A percentile compares a stretch with the other conserved stretches of the same genome.
These are phyloP conservation scores for Dendrocopos noguchii DNA, from an alignment of 2,113 vertebrate genomes.

Conservation along the genomic window DNA sequence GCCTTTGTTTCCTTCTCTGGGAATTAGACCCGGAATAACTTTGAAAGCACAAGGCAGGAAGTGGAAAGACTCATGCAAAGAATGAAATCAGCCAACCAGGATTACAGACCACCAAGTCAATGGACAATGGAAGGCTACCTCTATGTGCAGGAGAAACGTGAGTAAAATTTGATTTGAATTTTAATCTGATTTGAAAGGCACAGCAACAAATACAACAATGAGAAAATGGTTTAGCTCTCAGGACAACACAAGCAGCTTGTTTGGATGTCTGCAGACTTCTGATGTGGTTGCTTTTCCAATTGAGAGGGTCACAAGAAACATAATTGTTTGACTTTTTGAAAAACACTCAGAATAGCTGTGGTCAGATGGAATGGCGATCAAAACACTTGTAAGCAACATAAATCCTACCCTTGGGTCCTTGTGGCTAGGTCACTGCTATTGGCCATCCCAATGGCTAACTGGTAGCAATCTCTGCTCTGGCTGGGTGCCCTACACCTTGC, in stretches of 20 bases:
- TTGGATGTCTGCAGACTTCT: not conserved
- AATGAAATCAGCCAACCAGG: slow-evolving; percentile 93
- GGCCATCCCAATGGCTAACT: not conserved
- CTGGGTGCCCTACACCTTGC: not conserved
- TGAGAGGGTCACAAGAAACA: not conserved
- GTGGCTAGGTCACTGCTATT: not conserved
- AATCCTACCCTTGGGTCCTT: not conserved
- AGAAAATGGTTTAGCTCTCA: not conserved
- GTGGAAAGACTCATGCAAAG: slow-evolving; percentile 96
- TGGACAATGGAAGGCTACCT: slow-evolving; percentile 98
- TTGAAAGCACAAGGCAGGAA: slow-evolving; percentile 97
- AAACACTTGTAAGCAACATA: not conserved
- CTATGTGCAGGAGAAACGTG: slow-evolving; percentile 95
- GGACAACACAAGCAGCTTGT: not conserved
- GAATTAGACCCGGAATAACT: slow-evolving; percentile 94
- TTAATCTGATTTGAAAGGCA: not conserved
- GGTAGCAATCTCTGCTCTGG: not conserved
- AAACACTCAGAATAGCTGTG: not conserved
- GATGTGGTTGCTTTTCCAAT: not conserved
- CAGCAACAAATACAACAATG: not conserved
- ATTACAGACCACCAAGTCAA: slow-evolving; percentile 91
- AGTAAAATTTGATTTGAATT: slow-evolving; percentile 64
- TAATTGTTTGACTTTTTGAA: not conserved
- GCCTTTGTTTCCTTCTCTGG: slow-evolving; percentile 15
- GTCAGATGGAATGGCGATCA: not conserved